Conservation (phyloP, 2,113 vertebrate species). For the Triplophysa tibetana region DNA sequence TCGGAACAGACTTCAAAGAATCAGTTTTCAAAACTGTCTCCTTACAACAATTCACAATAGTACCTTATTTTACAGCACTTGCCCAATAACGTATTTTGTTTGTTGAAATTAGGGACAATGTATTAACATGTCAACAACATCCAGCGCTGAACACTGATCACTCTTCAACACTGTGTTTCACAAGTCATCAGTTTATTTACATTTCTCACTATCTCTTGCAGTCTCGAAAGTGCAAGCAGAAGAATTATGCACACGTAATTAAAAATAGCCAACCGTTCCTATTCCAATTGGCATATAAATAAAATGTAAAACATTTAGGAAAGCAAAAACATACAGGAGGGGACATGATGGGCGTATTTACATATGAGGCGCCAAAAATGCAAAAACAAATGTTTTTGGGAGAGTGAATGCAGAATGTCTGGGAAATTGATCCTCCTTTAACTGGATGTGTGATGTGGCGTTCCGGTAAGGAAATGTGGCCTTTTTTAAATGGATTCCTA, state of each 20-base stretch:
- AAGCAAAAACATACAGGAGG: conserved; percentile 35
- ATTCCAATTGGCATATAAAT: conserved; percentile 60
- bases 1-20: no score
- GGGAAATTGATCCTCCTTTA: conserved; percentile 2
- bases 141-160: background rate
- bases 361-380: conserved; percentile 1
- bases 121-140: no score
- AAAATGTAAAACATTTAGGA: conserved; percentile 41
- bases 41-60: no score
- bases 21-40: no score
- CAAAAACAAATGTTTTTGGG: conserved; percentile 37
- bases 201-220: conserved; percentile 60
- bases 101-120: no score
- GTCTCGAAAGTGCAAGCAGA: conserved; percentile 56
- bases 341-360: background rate
- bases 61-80: no score
- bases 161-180: conserved; percentile 32
- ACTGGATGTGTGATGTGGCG: background rate
- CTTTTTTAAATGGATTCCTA: conserved; percentile 26
- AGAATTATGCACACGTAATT: conserved; percentile 58
- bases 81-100: no score
- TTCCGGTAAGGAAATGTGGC: conserved; percentile 13
- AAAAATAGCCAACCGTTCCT: conserved; percentile 60
- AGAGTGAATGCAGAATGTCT: conserved; percentile 4
- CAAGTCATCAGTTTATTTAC: conserved; percentile 69